Conservation (phyloP, 2,888 invertebrate genomes). For the Mesorhabditis belari region DNA sequence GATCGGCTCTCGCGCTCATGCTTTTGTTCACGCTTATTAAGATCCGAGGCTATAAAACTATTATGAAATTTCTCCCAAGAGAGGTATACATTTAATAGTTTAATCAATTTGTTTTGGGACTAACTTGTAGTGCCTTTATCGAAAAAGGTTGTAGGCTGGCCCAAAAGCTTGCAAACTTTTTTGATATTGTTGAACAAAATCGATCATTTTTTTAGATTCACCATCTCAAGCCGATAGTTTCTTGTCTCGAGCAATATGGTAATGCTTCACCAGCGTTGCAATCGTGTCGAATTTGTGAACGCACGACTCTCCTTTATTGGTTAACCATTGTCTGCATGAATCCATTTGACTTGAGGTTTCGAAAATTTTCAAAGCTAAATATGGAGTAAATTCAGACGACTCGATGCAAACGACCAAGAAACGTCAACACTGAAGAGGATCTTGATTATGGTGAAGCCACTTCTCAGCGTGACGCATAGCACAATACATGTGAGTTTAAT, state of each 20-base stretch:
- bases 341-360: slow-evolving; percentile 44
- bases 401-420: slow-evolving; percentile 19
- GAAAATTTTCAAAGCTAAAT: background rate
- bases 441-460: slow-evolving; percentile 23
- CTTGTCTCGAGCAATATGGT: no score
- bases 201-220: no score
- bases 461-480: slow-evolving; percentile 19
- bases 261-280: no score
- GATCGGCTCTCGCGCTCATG: slow-evolving; percentile 15
- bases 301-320: slow-evolving; percentile 39
- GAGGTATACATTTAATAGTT: slow-evolving; percentile 10
- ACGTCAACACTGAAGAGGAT: slow-evolving; percentile 26
- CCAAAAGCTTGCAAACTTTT: no score
- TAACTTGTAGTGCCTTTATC: no score
- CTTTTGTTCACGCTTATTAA: slow-evolving; percentile 15
- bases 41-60: slow-evolving; percentile 29
- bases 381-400: slow-evolving; percentile 2
- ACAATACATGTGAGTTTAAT: slow-evolving; percentile 16
- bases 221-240: no score
- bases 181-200: no score
- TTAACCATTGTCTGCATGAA: slow-evolving; percentile 48
- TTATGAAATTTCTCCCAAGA: slow-evolving; percentile 27
- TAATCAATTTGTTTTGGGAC: no score
- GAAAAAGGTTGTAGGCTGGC: no score
- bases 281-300: slow-evolving; percentile 2